These are phyloP conservation scores for Euwallacea similis DNA, from an alignment of 1,140 invertebrate genomes.

Conservation along the genomic window DNA sequence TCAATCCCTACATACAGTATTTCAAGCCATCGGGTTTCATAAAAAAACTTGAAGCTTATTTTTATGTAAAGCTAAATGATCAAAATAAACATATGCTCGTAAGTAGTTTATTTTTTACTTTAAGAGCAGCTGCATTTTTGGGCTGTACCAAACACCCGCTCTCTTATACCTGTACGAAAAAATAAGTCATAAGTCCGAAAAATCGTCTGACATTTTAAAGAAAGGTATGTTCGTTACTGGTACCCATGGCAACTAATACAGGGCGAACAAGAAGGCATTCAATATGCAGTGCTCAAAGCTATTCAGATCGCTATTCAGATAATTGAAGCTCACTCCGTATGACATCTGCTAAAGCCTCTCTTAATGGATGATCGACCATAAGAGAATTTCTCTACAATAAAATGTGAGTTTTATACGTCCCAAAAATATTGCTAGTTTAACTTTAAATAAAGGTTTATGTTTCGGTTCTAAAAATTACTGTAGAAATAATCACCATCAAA, in stretches of 20 bases:
- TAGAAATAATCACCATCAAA: neutral
- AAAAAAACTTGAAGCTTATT: constrained; percentile 1
- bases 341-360: constrained; percentile 16
- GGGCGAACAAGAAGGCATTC: neutral
- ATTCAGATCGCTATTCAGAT: constrained; percentile 8
- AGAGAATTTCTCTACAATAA: no score
- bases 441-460: no score
- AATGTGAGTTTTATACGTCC: no score
- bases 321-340: constrained; percentile 14
- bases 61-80: constrained; percentile 7
- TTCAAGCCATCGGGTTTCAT: neutral
- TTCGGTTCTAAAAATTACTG: no score
- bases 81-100: constrained; percentile 9
- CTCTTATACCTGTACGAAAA: constrained; percentile 20
- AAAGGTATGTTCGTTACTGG: neutral
- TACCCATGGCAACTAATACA: neutral
- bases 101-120: constrained; percentile 4
- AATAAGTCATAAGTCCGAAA: constrained; percentile 16
- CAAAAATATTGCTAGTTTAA: no score
- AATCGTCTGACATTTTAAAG: constrained; percentile 16
- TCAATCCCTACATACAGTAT: no score
- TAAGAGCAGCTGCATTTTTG: constrained; percentile 8
- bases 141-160: constrained; percentile 14
- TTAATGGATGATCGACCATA: constrained; percentile 12
- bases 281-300: constrained; percentile 10